Base-by-base conservation (phyloP, 2,888 invertebrate genomes). In the Harpalus rufipes region DNA sequence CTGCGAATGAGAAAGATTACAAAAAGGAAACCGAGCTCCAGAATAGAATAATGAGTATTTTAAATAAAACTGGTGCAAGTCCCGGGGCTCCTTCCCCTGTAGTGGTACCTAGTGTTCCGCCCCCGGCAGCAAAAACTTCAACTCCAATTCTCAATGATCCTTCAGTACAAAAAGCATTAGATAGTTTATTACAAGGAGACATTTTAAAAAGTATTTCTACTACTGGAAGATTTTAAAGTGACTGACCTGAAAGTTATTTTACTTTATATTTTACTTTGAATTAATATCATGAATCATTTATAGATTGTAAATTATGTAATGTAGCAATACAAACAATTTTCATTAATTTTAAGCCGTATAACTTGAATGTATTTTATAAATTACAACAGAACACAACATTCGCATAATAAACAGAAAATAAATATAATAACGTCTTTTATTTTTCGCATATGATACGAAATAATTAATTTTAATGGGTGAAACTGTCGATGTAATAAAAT, bases 101-200 rank as follows among this genome's bases (percentile, higher is more conserved):
- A 16, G 61, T 87, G 12, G 84, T 88, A 87, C 88, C 90, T 86
- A 83, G 87, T 74, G 87, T 88, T 32, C 86, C 87, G n/a, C 87
- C 88, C 7, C 88, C 91, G 3, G 89, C 90, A 6, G 32, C 44
- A 25, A 90, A 91, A 85, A 90, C 93, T 87, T 90, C 93, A 58
- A 88, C 93, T 90, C 92, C 93, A 12, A 85, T 85, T 68, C 90
- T 96, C n/a, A 95, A 94, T 86, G 96, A 96, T 90, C 94, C 95
- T 0, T 94, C 95, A 0, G 95, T 97, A 10, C 95, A 96, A 90
- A 96, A 95, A 90, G 96, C 96, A 0, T 91, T 97, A 80, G 96
- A 96, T 89, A 95, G 95, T 85, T 91, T 94, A 58, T 90, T 94
- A 65, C 92, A 92, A 87, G 93, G 93, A 25, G 93, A 93, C 88